These are phyloP conservation scores for Epicauta chinensis DNA, from an alignment of 1,140 invertebrate species.

Conservation along the genomic window DNA sequence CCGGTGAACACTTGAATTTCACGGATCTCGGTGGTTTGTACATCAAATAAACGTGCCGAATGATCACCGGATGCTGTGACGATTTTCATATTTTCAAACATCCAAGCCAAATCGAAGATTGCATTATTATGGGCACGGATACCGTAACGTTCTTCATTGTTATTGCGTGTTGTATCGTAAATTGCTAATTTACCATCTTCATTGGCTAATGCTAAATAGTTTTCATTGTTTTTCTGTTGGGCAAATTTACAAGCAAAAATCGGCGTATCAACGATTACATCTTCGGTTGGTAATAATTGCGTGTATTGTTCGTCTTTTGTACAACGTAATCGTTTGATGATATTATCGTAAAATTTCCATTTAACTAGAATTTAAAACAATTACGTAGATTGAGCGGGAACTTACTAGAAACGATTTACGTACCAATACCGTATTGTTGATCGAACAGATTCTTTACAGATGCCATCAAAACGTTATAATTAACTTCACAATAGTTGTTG, in stretches of 20 bases:
- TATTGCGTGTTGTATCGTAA: conserved; percentile 48
- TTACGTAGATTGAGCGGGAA: neutral
- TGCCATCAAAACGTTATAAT: neutral
- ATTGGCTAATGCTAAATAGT: conserved; percentile 74
- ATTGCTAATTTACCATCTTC: conserved; percentile 73
- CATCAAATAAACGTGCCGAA: conserved; percentile 68
- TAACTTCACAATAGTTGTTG: neutral
- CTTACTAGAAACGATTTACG: neutral
- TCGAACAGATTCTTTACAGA: conserved; percentile 7
- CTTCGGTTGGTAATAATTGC: conserved; percentile 44
- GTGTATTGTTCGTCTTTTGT: conserved; percentile 48
- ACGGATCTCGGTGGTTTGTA: conserved; percentile 49
- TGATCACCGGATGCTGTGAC: conserved; percentile 83
- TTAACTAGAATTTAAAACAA: conserved; percentile 38
- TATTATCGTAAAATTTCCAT: conserved; percentile 45
- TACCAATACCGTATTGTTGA: conserved; percentile 18
- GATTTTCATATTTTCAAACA: conserved; percentile 63
- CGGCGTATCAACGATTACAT: conserved; percentile 40
- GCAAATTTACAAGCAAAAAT: conserved; percentile 62
- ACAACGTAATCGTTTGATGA: conserved; percentile 45
- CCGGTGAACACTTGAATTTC: conserved; percentile 56
- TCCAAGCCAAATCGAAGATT: conserved; percentile 84
- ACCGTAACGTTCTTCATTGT: conserved; percentile 41
- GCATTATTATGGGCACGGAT: conserved; percentile 75
- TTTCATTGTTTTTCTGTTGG: conserved; percentile 45